Percentiles rank a stretch among this genome's conserved stretches.
Conservation (phyloP, 1,140 invertebrate species). For the Neodiprion pinetum region DNA sequence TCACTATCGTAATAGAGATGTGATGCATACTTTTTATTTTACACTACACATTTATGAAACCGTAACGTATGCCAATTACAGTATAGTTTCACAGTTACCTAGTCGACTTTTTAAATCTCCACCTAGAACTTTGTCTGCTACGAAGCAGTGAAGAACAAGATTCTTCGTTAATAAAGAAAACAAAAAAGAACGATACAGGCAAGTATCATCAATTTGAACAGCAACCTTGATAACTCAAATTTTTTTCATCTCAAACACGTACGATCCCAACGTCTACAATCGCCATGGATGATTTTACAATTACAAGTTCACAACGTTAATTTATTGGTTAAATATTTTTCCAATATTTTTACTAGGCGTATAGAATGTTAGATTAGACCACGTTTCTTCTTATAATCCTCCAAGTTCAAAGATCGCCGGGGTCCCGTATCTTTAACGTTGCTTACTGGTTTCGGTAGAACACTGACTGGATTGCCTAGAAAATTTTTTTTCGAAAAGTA, state of each 20-base stretch:
- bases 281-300: neutral
- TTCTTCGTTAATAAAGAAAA: neutral
- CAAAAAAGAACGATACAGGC: neutral
- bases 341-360: neutral
- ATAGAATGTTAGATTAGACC: constrained; percentile 80
- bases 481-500: constrained; percentile 26
- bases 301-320: neutral
- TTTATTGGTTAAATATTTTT: neutral
- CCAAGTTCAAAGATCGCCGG: constrained; percentile 88
- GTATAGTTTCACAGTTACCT: too few relatives aligned
- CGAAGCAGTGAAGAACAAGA: too few relatives aligned
- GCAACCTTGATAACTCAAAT: neutral
- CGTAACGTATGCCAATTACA: too few relatives aligned
- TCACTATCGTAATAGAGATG: too few relatives aligned
- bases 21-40: too few relatives aligned
- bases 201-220: neutral
- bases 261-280: neutral
- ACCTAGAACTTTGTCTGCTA: too few relatives aligned
- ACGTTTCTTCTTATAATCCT: constrained; percentile 96
- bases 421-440: constrained; percentile 83
- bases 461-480: constrained; percentile 73
- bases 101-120: too few relatives aligned
- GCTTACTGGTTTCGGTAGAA: constrained; percentile 76
- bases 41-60: too few relatives aligned
- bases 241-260: neutral